These are phyloP conservation scores for Gobius niger DNA, from an alignment of 2,113 vertebrate species.

Conservation along the genomic window DNA sequence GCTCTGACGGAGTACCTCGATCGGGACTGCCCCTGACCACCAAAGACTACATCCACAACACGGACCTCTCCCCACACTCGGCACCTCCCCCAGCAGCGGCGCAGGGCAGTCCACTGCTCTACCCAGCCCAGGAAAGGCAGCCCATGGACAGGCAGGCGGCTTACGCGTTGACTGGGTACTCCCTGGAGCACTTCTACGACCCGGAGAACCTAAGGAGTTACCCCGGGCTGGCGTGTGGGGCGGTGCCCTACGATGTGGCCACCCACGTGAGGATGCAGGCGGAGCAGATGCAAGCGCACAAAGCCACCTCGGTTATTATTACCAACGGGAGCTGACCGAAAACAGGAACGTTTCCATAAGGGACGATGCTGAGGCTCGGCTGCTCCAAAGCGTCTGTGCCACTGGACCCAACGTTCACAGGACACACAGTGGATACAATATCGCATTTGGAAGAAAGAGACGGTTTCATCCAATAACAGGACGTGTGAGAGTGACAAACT, in stretches of 20 bases:
- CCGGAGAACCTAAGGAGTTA: slow-evolving; percentile 92
- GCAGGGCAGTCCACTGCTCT: slow-evolving; percentile 83
- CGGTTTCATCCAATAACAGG: background rate
- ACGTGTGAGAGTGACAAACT: background rate
- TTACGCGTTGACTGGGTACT: slow-evolving; percentile 94
- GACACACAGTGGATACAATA: background rate
- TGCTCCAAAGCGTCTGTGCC: slow-evolving; percentile 20
- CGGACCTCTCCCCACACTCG: slow-evolving; percentile 86
- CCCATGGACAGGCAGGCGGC: slow-evolving; percentile 91
- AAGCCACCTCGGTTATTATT: slow-evolving; percentile 98
- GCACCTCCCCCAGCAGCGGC: slow-evolving; percentile 82
- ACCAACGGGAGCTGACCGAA: slow-evolving; percentile 95
- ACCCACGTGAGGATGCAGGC: slow-evolving; percentile 97
- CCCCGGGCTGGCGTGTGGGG: slow-evolving; percentile 81
- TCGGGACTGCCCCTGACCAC: slow-evolving; percentile 85
- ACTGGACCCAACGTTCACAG: background rate
- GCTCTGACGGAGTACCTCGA: slow-evolving; percentile 69
- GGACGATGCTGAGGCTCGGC: slow-evolving; percentile 23
- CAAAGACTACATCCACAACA: slow-evolving; percentile 91
- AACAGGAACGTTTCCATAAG: slow-evolving; percentile 38
- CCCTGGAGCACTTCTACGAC: slow-evolving; percentile 96
- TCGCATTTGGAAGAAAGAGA: slow-evolving; percentile 9
- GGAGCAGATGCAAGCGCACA: slow-evolving; percentile 94
- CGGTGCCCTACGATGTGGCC: slow-evolving; percentile 90
- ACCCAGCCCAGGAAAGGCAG: slow-evolving; percentile 75